Conservation (phyloP, 2,113 vertebrate genomes). For the Semnornis frantzii region DNA sequence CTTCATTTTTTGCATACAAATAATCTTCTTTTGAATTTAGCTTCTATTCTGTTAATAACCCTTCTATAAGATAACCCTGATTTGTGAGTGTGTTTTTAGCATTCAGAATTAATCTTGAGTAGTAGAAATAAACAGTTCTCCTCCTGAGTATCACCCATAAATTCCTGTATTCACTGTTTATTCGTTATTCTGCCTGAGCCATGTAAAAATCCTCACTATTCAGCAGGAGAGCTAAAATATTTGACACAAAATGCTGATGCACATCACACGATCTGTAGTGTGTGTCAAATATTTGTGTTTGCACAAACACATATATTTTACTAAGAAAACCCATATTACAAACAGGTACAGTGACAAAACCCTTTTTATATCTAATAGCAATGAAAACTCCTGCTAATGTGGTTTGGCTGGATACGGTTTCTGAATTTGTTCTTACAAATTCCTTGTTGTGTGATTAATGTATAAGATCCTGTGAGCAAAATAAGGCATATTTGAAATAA, state of each 20-base stretch:
- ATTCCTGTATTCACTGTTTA: background rate
- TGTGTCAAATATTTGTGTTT: background rate
- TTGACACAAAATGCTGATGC: background rate
- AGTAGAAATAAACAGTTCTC: constrained; percentile 5
- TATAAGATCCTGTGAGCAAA: constrained; percentile 29
- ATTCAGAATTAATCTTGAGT: background rate
- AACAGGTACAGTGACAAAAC: background rate
- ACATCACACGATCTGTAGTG: background rate
- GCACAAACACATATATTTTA: background rate
- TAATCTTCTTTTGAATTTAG: background rate
- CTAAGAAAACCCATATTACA: background rate
- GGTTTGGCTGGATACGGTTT: background rate
- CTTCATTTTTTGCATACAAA: background rate
- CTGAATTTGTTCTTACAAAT: constrained; percentile 12
- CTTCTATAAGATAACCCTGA: background rate
- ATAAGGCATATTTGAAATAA: constrained; percentile 35
- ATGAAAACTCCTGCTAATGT: background rate
- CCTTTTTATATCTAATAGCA: background rate
- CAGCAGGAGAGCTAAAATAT: background rate
- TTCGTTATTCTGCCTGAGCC: constrained; percentile 6
- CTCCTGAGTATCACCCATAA: background rate
- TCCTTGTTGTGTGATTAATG: constrained; percentile 18
- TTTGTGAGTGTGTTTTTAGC: background rate
- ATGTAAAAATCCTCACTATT: background rate
- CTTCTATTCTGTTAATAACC: constrained; percentile 2